Percentiles rank a stretch among this genome's conserved stretches.
These are phyloP conservation scores for Agrilus cyanescens DNA, from an alignment of 2,888 invertebrate genomes.

Conservation along the genomic window DNA sequence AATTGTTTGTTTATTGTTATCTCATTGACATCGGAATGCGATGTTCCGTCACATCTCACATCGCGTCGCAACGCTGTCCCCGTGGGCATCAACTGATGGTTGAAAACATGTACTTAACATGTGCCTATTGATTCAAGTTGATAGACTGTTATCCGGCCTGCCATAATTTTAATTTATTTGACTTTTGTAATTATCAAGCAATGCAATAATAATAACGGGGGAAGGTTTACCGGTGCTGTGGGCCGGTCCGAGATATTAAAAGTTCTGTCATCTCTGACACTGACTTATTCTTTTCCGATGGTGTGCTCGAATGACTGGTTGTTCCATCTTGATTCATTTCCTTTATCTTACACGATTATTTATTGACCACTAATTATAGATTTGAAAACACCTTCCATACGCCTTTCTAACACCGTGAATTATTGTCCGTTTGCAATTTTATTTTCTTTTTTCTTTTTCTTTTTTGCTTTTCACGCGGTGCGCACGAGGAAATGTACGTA, in stretches of 20 bases:
- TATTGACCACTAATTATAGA: slow-evolving; percentile 27
- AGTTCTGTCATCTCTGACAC: slow-evolving; percentile 23
- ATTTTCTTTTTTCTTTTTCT: no score
- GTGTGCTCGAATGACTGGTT: slow-evolving; percentile 17
- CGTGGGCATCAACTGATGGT: no score
- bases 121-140: slow-evolving; percentile 14
- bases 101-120: no score
- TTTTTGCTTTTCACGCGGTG: no score
- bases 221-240: slow-evolving; percentile 15
- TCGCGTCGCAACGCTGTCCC: no score
- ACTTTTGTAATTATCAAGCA: slow-evolving; percentile 22
- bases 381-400: slow-evolving; percentile 24
- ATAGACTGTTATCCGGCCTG: slow-evolving; percentile 16
- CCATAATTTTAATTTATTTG: slow-evolving; percentile 21
- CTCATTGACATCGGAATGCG: no score
- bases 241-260: slow-evolving; percentile 22
- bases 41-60: no score
- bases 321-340: slow-evolving; percentile 22
- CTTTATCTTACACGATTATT: slow-evolving; percentile 26
- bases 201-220: slow-evolving; percentile 20
- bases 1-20: no score
- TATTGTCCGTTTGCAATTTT: slow-evolving; percentile 10
- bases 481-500: no score
- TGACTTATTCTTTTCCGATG: slow-evolving; percentile 24
- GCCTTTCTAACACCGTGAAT: slow-evolving; percentile 18